These are phyloP conservation scores for Phrynosoma platyrhinos DNA, from an alignment of 2,113 vertebrate species.

Conservation along the genomic window DNA sequence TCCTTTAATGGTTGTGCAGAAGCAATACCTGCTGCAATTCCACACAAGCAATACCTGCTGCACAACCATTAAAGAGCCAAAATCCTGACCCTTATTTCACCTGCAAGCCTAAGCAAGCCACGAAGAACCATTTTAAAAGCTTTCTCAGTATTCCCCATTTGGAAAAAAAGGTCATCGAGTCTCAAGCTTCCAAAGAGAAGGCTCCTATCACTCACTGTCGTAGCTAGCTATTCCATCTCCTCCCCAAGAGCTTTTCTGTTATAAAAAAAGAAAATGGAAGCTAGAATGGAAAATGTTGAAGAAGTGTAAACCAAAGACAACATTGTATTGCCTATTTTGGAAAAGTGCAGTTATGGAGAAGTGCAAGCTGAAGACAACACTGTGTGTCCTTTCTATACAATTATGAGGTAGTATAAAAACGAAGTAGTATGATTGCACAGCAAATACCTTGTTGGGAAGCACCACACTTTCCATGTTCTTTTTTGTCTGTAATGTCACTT, in stretches of 20 bases:
- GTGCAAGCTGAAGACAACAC: background rate
- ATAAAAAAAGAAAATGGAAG: too few relatives aligned
- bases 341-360: background rate
- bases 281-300: too few relatives aligned
- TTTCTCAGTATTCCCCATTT: background rate
- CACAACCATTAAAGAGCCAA: too few relatives aligned
- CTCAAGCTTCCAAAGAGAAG: too few relatives aligned
- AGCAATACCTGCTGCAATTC: too few relatives aligned
- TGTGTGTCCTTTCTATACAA: background rate
- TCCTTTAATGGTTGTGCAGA: too few relatives aligned
- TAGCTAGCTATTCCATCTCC: background rate
- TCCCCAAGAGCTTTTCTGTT: too few relatives aligned
- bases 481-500: background rate
- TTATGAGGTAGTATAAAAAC: background rate
- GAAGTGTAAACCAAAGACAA: too few relatives aligned
- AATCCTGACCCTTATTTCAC: too few relatives aligned
- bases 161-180: background rate
- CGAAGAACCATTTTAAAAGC: background rate
- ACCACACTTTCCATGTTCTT: background rate
- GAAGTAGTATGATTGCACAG: background rate
- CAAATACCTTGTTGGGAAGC: background rate
- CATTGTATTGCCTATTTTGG: too few relatives aligned
- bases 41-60: too few relatives aligned
- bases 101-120: background rate
- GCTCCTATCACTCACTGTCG: background rate